Evolutionary conservation across 2,888 invertebrate genomes (phyloP), one percentile per base, ranked within the genome.

Genomic region (Fragum whitleyi): DNA sequence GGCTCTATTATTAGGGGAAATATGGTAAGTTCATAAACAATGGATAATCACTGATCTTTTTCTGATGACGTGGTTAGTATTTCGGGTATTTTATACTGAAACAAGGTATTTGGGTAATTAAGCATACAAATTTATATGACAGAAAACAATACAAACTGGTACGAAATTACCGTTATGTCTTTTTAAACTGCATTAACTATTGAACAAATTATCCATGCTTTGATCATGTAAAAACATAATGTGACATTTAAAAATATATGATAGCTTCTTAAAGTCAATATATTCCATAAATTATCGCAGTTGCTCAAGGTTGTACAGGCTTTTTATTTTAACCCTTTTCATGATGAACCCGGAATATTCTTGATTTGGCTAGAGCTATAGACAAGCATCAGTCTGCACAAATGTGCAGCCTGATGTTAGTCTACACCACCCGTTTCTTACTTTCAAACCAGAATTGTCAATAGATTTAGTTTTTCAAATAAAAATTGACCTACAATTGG

Each of bases 91-190:
- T 47, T 47, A 47, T 14, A 47, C 47, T 47, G 16, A 47, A 9
- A 47, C 16, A 47, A 47, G 47, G 47, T 47, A 47, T 65, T 21
- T 65, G 65, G 39, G 32, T 65, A 65, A 65, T 65, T 65, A 65
- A 42, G 23, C 42, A 16, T 65, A 42, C 23, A 26, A 36, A 65
- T 65, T 36, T 42, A 65, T 42, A 39, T 21, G 23, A 21, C 39
- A 23, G 26, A 42, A 65, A 65, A 65, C 65, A 65, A 65, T 65
- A 65, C 42, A 21, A 23, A 39, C 21, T 23, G 26, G 39, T 42
- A 42, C 23, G 42, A 26, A 26, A 36, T 65, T 39, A 65, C 36
- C 5, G 65, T 65, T 65, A 65, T 42, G 42, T 65, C 65, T 65
- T 65, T 65, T 65, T 65, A 65, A 65, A 65, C 42, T 42, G 23